phyloP scores from a whole-genome alignment of 2,888 invertebrate species.

The Hymenopus coronatus region DNA sequence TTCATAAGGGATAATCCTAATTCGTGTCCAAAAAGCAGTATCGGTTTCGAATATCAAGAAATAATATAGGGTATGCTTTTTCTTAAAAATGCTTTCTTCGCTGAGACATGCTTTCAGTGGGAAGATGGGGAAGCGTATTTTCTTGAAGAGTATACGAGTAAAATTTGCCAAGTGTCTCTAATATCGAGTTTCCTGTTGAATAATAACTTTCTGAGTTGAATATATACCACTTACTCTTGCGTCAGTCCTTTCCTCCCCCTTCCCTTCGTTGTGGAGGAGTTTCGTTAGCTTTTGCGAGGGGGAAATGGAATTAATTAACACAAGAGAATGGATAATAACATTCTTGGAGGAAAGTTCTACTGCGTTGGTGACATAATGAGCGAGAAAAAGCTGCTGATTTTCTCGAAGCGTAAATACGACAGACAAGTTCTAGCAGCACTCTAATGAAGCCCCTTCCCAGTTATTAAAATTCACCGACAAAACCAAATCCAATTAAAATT shows the following conservation, averaged over 20 bases:
- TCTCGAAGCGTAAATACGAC: conserved; percentile 2
- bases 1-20: too few species aligned
- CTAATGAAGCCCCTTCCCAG: conserved; percentile 14
- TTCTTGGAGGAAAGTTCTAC: conserved; percentile 8
- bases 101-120: too few species aligned
- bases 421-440: neutral
- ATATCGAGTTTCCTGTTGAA: neutral
- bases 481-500: conserved; percentile 54
- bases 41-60: too few species aligned
- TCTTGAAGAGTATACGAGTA: too few species aligned
- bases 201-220: neutral
- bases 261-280: neutral
- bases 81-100: too few species aligned
- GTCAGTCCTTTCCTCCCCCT: neutral
- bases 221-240: neutral
- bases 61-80: too few species aligned
- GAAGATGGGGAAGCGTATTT: too few species aligned
- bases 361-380: neutral
- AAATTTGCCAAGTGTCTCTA: neutral
- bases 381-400: neutral
- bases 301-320: conserved; percentile 5
- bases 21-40: too few species aligned
- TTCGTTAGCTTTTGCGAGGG: neutral
- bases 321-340: conserved; percentile 12
- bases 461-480: conserved; percentile 33